Evolutionary conservation across 2,113 vertebrate genomes (phyloP), one percentile per base, ranked within the genome.

Genomic region (Hippocampus comes): DNA sequence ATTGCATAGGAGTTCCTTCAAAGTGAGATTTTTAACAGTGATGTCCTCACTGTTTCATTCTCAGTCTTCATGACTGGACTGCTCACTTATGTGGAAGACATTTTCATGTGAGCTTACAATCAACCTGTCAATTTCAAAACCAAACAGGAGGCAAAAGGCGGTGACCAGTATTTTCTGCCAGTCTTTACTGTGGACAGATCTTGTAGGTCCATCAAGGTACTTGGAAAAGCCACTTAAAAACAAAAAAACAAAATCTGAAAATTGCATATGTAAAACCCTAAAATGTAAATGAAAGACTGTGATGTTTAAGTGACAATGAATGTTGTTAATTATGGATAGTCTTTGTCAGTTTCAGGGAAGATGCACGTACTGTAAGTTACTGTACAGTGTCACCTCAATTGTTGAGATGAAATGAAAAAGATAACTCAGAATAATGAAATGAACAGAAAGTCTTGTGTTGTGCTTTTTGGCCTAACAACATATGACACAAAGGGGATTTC

Each of bases 361-460:
- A 82, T 75, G 87, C 86, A 75, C 87, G 91, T 91, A 92, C 34
- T 38, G 34, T 38, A 38, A 89, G 86, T 92, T 92, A 91, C 89
- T 91, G 88, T 91, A 92, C 90, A 93, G 80, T 82, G 82, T 75
- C 77, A 78, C 76, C 80, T 66, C 11, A 68, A 78, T 75, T 78
- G 78, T 69, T 78, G 74, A 85, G 68, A 68, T 76, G 81, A 89
- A 87, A 82, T 49, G 60, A 55, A 60, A 61, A 61, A 61, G 27
- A 61, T 63, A 76, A 81, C 64, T 38, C 5, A 2, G 66, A 82
- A n/a, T 20, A 69, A 86, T 81, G 73, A 76, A 76, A 85, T 77
- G 64, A 76, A 76, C 0, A 80, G 5, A 68, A 77, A 78, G 57
- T 41, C 64, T 14, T 38, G 53, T 38, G 48, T 80, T 81, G 82